phyloP scores from a whole-genome alignment of 2,113 vertebrate genomes.

The Chrysemys picta region DNA sequence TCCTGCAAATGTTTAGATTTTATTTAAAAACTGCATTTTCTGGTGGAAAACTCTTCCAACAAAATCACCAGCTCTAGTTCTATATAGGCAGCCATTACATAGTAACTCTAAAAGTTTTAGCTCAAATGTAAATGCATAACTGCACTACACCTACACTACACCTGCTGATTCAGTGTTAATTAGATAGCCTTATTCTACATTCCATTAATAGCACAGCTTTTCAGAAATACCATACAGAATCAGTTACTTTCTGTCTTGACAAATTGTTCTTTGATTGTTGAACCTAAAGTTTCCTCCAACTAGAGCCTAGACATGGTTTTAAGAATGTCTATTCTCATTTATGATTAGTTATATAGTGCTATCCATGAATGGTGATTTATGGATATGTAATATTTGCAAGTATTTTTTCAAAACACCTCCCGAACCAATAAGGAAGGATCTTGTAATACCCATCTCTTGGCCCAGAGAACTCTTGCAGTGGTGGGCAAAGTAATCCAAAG shows the following conservation, averaged over 20 bases:
- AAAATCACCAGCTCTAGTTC: conserved; percentile 30
- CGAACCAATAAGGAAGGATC: conserved; percentile 11
- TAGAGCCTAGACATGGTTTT: neutral
- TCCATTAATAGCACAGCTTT: conserved; percentile 34
- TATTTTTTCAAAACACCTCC: neutral
- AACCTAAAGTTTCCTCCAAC: conserved; percentile 10
- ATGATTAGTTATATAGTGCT: neutral
- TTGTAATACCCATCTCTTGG: neutral
- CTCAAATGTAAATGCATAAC: conserved; percentile 62
- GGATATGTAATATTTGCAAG: neutral
- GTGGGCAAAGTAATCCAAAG: conserved; percentile 51
- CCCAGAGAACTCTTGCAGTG: neutral
- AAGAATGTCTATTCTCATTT: neutral
- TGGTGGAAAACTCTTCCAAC: neutral
- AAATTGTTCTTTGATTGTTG: conserved; percentile 46
- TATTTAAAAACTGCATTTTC: neutral
- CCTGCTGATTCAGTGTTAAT: conserved; percentile 51
- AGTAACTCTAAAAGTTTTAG: conserved; percentile 34
- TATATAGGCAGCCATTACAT: neutral
- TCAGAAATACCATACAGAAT: conserved; percentile 27
- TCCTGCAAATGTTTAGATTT: neutral
- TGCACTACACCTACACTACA: conserved; percentile 65
- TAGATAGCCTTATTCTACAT: conserved; percentile 51
- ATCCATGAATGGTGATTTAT: neutral
- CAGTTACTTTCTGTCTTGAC: conserved; percentile 51